A percentile compares a stretch with the other conserved stretches of the same genome.
Conservation (phyloP, 2,797 vertebrate species). For the Anableps anableps region DNA sequence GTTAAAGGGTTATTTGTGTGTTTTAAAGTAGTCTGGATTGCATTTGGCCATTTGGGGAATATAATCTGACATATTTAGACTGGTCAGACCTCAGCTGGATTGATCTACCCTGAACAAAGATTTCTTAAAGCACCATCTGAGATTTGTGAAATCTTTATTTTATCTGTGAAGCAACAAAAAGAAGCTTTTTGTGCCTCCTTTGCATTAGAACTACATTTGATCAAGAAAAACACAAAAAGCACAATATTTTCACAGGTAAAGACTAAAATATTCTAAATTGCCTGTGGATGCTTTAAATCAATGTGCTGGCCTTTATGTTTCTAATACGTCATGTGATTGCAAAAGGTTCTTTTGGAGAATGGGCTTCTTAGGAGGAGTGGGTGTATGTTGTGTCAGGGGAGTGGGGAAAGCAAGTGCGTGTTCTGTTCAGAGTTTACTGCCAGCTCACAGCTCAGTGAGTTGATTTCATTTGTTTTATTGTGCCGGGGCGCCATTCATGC, state of each 20-base stretch:
- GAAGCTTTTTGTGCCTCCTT: not conserved
- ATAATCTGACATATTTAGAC: not conserved
- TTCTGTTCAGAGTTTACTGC: not conserved
- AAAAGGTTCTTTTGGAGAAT: not conserved
- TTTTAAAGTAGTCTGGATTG: not conserved
- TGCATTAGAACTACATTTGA: not conserved
- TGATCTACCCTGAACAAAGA: not conserved
- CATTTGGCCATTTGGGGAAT: not conserved
- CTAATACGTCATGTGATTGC: not conserved
- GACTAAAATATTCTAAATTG: not conserved
- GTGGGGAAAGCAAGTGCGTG: not conserved
- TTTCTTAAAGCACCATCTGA: not conserved
- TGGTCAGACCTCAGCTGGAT: not conserved
- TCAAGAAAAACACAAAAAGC: not conserved
- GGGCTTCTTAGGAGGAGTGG: too few species aligned
- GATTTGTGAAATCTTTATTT: not conserved
- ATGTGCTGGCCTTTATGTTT: not conserved
- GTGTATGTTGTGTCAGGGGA: not conserved
- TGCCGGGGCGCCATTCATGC: not conserved
- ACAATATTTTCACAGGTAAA: not conserved
- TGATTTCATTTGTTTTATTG: not conserved
- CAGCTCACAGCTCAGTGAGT: not conserved
- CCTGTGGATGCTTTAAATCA: not conserved
- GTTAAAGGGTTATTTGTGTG: not conserved
- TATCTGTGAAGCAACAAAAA: not conserved